phyloP scores from a whole-genome alignment of 2,888 invertebrate species.

The Hirtodrosophila histrioides region DNA sequence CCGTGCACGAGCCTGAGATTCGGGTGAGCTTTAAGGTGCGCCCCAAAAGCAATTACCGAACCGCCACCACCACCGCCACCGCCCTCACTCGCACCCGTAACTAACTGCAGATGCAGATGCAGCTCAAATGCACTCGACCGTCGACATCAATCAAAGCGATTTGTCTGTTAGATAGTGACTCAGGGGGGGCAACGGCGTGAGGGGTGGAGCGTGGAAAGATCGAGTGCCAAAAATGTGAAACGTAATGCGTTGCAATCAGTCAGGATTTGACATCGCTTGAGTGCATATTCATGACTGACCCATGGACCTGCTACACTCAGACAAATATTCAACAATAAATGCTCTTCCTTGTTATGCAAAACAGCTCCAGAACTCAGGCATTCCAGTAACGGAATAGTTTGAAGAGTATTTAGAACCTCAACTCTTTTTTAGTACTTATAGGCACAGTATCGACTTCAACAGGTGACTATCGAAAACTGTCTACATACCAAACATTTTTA shows the following conservation, averaged over 20 bases:
- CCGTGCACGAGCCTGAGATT: conserved; percentile 6
- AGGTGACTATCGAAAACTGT: too few species aligned
- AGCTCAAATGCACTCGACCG: conserved; percentile 54
- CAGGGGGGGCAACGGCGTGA: neutral
- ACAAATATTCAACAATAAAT: conserved; percentile 1
- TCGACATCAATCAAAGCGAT: conserved; percentile 58
- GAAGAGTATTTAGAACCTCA: too few species aligned
- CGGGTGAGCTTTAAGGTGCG: conserved; percentile 45
- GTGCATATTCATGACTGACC: conserved; percentile 59
- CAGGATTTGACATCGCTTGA: conserved; percentile 52
- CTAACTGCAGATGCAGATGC: conserved; percentile 45
- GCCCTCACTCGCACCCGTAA: conserved; percentile 19
- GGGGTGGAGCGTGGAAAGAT: conserved; percentile 14
- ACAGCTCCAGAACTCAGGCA: too few species aligned
- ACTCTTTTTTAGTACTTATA: too few species aligned
- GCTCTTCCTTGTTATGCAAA: too few species aligned
- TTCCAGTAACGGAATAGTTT: too few species aligned
- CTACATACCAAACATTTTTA: too few species aligned
- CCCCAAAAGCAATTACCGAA: conserved; percentile 57
- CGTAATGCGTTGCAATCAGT: conserved; percentile 60
- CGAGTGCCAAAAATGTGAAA: conserved; percentile 56
- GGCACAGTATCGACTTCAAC: too few species aligned
- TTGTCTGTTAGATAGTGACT: conserved; percentile 37
- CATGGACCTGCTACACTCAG: conserved; percentile 25
- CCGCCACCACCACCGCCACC: conserved; percentile 22